Percentiles rank a stretch among this genome's conserved stretches.
phyloP scores from a whole-genome alignment of 1,140 invertebrate genomes.

The Muscidifurax raptorellus region DNA sequence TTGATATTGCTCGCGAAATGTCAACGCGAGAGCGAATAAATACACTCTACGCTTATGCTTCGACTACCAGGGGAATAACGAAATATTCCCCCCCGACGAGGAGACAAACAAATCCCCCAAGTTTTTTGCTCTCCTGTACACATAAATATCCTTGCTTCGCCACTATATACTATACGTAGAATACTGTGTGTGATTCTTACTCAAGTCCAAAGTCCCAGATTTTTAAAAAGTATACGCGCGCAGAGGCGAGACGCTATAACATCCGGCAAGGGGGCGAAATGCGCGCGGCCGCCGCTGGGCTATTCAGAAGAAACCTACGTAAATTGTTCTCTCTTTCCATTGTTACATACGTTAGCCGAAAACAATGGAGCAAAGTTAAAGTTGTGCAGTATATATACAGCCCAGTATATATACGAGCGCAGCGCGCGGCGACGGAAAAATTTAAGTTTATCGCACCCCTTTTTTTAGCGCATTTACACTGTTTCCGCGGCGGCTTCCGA shows the following conservation, averaged over 20 bases:
- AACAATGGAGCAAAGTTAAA: conserved; percentile 40
- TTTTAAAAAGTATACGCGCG: conserved; percentile 29
- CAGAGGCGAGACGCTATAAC: neutral
- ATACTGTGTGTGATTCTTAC: conserved; percentile 30
- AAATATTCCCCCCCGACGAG: conserved; percentile 5
- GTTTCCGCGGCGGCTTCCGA: conserved; percentile 3
- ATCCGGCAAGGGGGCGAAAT: conserved; percentile 29
- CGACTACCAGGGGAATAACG: conserved; percentile 20
- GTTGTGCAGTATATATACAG: neutral
- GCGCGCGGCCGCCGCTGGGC: neutral
- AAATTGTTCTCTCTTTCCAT: conserved; percentile 31
- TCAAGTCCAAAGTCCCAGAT: conserved; percentile 35
- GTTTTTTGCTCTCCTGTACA: conserved; percentile 31
- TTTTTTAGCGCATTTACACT: conserved; percentile 23
- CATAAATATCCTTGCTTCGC: neutral
- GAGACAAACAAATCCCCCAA: conserved; percentile 60
- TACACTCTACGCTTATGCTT: conserved; percentile 38
- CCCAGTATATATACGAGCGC: conserved; percentile 1
- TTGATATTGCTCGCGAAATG: neutral
- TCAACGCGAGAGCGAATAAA: conserved; percentile 28
- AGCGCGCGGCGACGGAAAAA: conserved; percentile 15
- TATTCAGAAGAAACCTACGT: conserved; percentile 38
- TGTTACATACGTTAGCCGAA: conserved; percentile 44
- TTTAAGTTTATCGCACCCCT: conserved; percentile 33
- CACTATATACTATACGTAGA: too few relatives aligned